Evolutionary conservation across 2,888 invertebrate genomes (phyloP).

Genomic region (Brachyptera putata): DNA sequence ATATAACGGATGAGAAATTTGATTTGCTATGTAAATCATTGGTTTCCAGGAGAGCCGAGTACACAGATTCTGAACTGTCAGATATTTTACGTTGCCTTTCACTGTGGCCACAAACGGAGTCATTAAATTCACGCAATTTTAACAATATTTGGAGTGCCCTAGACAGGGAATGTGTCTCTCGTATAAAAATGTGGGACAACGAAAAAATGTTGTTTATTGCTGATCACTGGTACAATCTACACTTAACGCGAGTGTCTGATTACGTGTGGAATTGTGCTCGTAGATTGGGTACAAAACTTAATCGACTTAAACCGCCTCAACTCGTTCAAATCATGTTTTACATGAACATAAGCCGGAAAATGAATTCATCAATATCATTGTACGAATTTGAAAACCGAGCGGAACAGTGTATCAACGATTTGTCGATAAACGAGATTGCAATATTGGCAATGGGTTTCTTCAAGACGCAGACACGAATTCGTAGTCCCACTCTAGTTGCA

Average conservation of each 20-base stretch:
- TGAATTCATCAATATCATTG: slow-evolving; percentile 51
- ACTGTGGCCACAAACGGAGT: slow-evolving; percentile 51
- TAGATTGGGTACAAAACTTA: slow-evolving; percentile 54
- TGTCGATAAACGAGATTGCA: slow-evolving; percentile 63
- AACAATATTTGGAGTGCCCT: slow-evolving; percentile 62
- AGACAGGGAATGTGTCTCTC: slow-evolving; percentile 58
- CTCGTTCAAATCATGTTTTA: slow-evolving; percentile 65
- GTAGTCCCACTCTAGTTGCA: slow-evolving; percentile 48
- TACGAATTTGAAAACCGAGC: slow-evolving; percentile 62
- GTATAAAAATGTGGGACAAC: slow-evolving; percentile 49
- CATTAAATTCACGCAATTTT: slow-evolving; percentile 54
- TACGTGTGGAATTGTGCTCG: slow-evolving; percentile 53
- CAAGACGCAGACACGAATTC: slow-evolving; percentile 64
- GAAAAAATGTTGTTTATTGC: slow-evolving; percentile 55
- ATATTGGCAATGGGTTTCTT: slow-evolving; percentile 73
- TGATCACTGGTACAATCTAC: slow-evolving; percentile 61
- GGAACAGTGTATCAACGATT: slow-evolving; percentile 49
- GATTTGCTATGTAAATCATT: slow-evolving; percentile 26
- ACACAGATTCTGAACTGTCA: slow-evolving; percentile 56
- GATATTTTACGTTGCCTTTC: slow-evolving; percentile 50
- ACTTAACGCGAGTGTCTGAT: slow-evolving; percentile 52
- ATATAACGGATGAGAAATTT: slow-evolving; percentile 15
- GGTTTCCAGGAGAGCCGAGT: slow-evolving; percentile 51
- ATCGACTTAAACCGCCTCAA: slow-evolving; percentile 56
- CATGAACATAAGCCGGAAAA: slow-evolving; percentile 55